Evolutionary conservation across 2,797 vertebrate genomes (phyloP).

Genomic region (Acridotheres tristis): DNA sequence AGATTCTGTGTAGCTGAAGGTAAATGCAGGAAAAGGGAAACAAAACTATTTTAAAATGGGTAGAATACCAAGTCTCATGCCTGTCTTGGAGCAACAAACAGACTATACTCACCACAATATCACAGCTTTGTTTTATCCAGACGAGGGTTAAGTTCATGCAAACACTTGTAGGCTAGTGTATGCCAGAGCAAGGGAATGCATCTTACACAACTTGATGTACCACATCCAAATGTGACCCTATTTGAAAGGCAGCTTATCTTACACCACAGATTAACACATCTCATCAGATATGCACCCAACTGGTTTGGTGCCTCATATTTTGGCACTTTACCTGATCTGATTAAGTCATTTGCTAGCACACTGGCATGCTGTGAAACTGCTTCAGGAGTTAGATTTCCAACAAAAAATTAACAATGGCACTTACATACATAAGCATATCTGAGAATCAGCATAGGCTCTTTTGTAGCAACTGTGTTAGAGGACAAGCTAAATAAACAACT

Average conservation of each 20-base stretch:
- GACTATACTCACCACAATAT: neutral
- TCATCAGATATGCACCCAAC: constrained; percentile 47
- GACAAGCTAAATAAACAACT: constrained; percentile 49
- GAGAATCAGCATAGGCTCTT: constrained; percentile 12
- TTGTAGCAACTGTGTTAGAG: constrained; percentile 26
- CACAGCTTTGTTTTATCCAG: neutral
- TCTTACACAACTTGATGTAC: constrained; percentile 44
- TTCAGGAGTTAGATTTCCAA: constrained; percentile 13
- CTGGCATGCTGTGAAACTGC: neutral
- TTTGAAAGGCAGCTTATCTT: constrained; percentile 61
- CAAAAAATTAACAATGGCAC: constrained; percentile 28
- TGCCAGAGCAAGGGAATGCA: constrained; percentile 48
- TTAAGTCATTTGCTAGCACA: constrained; percentile 29
- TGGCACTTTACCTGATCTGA: constrained; percentile 61
- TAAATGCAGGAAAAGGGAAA: neutral
- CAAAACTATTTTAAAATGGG: neutral
- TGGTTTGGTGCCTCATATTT: constrained; percentile 45
- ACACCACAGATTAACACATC: constrained; percentile 65
- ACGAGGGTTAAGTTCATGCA: neutral
- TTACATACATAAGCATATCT: constrained; percentile 19
- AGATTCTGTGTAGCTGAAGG: neutral
- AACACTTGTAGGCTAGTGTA: constrained; percentile 4
- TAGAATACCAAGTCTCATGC: neutral
- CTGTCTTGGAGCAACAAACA: neutral
- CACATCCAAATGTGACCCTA: constrained; percentile 54